Evolutionary conservation across 2,797 vertebrate genomes (phyloP).

Genomic region (Arnoldichthys spilopterus): DNA sequence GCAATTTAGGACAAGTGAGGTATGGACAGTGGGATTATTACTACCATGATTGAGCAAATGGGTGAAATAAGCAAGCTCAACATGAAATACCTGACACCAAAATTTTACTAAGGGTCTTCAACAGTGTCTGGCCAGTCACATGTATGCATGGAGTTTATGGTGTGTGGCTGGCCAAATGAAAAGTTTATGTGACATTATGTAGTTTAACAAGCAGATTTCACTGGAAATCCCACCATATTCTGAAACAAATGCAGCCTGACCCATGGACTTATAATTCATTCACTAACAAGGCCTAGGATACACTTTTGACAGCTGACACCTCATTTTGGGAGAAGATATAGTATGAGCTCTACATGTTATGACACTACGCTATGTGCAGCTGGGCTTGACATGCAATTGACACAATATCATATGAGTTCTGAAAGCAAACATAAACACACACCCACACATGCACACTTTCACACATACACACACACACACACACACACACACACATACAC

Average conservation of each 20-base stretch:
- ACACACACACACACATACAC: neutral
- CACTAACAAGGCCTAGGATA: slow-evolving; percentile 1
- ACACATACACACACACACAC: slow-evolving; percentile 5
- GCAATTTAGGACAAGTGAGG: neutral
- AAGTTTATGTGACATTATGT: neutral
- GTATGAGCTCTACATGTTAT: neutral
- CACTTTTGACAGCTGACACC: slow-evolving; percentile 12
- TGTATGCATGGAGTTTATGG: neutral
- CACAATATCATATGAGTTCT: slow-evolving; percentile 11
- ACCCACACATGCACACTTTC: neutral
- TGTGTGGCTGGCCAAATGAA: neutral
- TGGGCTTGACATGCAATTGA: slow-evolving; percentile 18
- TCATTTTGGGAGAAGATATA: slow-evolving; percentile 2
- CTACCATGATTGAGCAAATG: slow-evolving; percentile 1
- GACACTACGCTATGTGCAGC: neutral
- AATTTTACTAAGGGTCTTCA: slow-evolving; percentile 3
- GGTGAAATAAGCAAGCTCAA: neutral
- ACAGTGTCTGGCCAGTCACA: neutral
- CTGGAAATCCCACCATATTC: neutral
- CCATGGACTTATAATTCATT: slow-evolving; percentile 19
- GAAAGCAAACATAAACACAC: slow-evolving; percentile 6
- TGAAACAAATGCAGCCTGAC: slow-evolving; percentile 4
- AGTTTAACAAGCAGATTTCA: slow-evolving; percentile 32
- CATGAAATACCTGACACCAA: neutral
- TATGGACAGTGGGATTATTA: neutral